phyloP scores from a whole-genome alignment of 2,888 invertebrate genomes.

The Hirtodrosophila trivittata region DNA sequence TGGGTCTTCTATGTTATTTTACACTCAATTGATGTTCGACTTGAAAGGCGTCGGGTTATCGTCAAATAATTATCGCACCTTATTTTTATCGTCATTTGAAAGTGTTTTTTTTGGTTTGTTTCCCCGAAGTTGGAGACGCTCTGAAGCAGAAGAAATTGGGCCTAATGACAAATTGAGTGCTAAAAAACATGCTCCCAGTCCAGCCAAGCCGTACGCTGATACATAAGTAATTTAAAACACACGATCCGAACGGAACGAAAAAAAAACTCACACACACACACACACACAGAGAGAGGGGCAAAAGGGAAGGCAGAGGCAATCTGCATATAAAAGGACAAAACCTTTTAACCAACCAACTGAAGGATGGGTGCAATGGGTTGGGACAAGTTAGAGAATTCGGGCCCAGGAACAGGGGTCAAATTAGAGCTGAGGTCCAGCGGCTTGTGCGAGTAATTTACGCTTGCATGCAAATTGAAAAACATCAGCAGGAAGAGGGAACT shows the following conservation, averaged over 20 bases:
- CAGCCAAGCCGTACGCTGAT: slow-evolving; percentile 39
- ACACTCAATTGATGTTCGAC: background rate
- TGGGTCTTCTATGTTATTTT: too few relatives aligned
- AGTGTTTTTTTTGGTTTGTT: slow-evolving; percentile 9
- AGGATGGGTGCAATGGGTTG: background rate
- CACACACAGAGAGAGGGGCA: slow-evolving; percentile 3
- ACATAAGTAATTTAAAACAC: slow-evolving; percentile 48
- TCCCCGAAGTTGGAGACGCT: slow-evolving; percentile 45
- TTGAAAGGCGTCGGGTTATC: slow-evolving; percentile 16
- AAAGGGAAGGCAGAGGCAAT: slow-evolving; percentile 39
- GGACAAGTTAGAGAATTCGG: slow-evolving; percentile 1
- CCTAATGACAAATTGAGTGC: slow-evolving; percentile 73
- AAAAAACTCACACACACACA: slow-evolving; percentile 11
- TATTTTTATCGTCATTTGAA: slow-evolving; percentile 11
- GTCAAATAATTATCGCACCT: slow-evolving; percentile 17
- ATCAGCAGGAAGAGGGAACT: slow-evolving; percentile 50
- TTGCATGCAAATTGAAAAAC: slow-evolving; percentile 73
- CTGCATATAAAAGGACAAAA: slow-evolving; percentile 72
- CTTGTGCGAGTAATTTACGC: slow-evolving; percentile 60
- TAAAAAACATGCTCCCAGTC: slow-evolving; percentile 48
- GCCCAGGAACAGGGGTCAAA: background rate
- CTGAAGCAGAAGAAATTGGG: slow-evolving; percentile 53
- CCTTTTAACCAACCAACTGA: slow-evolving; percentile 53
- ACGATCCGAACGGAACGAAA: slow-evolving; percentile 20
- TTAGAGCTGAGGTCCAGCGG: slow-evolving; percentile 13